Evolutionary conservation across 2,888 invertebrate species (phyloP).

Genomic region (Timema podura): DNA sequence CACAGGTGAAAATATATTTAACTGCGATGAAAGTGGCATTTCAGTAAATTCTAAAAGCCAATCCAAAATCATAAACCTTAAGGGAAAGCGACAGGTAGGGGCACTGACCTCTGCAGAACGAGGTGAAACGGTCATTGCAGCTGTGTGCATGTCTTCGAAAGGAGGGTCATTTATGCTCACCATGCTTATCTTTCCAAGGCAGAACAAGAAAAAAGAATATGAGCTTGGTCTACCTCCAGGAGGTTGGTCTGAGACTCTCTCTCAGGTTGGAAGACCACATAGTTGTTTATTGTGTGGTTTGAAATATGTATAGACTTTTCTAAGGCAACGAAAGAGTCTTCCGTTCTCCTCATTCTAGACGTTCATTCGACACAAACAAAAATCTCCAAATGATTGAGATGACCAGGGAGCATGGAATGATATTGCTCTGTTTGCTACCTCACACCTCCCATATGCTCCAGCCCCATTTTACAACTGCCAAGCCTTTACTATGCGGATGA

Average conservation of each 20-base stretch:
- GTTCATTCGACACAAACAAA: slow-evolving; percentile 5
- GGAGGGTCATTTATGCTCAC: background rate
- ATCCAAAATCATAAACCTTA: background rate
- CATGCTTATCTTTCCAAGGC: background rate
- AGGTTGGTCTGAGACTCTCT: background rate
- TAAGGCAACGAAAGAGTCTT: background rate
- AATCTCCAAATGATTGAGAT: background rate
- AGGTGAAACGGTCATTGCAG: background rate
- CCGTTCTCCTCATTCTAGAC: background rate
- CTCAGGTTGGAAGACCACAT: background rate
- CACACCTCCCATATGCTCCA: slow-evolving; percentile 7
- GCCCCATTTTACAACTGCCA: slow-evolving; percentile 31
- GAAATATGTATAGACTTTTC: background rate
- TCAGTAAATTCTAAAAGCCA: background rate
- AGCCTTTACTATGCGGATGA: slow-evolving; percentile 33
- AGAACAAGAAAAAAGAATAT: background rate
- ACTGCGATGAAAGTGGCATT: background rate
- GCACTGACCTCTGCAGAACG: background rate
- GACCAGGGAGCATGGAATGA: slow-evolving; percentile 9
- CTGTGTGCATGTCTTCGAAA: no score
- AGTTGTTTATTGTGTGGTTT: slow-evolving; percentile 1
- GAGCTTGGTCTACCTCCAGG: background rate
- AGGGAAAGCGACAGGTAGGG: background rate
- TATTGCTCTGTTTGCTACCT: slow-evolving; percentile 4
- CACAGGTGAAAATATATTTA: background rate